Evolutionary conservation across 2,113 vertebrate genomes (phyloP).

Genomic region (Brevimyrus niger): DNA sequence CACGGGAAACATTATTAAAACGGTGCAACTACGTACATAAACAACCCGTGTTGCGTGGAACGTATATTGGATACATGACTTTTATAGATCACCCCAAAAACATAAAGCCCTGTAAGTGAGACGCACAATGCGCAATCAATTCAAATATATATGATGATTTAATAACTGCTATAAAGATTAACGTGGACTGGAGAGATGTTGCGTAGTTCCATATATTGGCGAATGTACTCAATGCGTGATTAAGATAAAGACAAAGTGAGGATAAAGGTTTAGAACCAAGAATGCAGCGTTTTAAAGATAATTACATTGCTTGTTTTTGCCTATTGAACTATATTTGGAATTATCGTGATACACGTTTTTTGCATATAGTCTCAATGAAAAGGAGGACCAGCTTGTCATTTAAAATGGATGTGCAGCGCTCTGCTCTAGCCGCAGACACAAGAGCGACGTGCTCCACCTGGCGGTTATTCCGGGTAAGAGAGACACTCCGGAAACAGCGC

Average conservation of each 20-base stretch:
- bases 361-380: not conserved
- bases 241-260: not conserved
- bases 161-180: not conserved
- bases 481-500: not conserved
- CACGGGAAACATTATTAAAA: not conserved
- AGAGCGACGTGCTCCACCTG: not conserved
- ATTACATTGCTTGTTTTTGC: not conserved
- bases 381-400: not conserved
- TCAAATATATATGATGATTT: not conserved
- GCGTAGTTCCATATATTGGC: not conserved
- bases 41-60: not conserved
- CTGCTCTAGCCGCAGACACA: not conserved
- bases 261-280: not conserved
- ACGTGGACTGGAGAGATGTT: not conserved
- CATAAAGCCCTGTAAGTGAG: not conserved
- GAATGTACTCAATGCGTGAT: not conserved
- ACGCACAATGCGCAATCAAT: not conserved
- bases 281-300: not conserved
- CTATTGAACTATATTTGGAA: not conserved
- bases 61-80: not conserved
- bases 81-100: not conserved
- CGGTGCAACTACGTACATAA: not conserved
- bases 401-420: not conserved
- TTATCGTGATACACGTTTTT: not conserved
- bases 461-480: not conserved